Conservation (phyloP, 2,797 vertebrate species). For the Lepilemur septentrionalis region DNA sequence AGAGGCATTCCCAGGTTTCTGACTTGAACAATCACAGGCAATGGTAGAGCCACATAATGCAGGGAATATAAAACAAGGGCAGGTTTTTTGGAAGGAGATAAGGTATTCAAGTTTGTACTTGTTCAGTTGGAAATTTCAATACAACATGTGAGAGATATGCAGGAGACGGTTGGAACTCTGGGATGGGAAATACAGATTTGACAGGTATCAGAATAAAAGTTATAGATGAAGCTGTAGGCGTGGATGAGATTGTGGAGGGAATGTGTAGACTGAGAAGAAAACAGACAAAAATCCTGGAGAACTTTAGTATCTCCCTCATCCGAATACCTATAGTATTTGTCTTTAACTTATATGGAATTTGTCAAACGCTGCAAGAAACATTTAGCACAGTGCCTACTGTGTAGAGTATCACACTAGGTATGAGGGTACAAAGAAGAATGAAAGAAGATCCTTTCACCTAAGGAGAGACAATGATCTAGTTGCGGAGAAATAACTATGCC, state of each 20-base stretch:
- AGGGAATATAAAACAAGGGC: background rate
- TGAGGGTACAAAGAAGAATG: background rate
- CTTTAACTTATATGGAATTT: background rate
- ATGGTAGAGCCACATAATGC: background rate
- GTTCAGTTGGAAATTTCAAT: background rate
- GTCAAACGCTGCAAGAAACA: background rate
- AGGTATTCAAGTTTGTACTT: background rate
- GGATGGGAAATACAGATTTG: constrained; percentile 30
- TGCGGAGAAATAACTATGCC: background rate
- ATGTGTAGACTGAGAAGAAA: background rate
- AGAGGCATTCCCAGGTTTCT: background rate
- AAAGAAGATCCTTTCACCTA: background rate
- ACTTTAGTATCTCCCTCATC: background rate
- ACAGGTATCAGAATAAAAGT: background rate
- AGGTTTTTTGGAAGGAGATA: background rate
- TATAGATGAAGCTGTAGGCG: background rate
- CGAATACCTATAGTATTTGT: background rate
- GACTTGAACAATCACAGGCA: background rate
- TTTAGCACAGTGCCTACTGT: background rate
- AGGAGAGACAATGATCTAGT: background rate
- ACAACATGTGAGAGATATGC: background rate
- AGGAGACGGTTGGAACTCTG: background rate
- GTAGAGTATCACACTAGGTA: background rate
- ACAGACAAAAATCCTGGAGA: background rate
- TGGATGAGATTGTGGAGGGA: background rate